Evolutionary conservation across 2,888 invertebrate species (phyloP).

Genomic region (Cyrtodaria siliqua): DNA sequence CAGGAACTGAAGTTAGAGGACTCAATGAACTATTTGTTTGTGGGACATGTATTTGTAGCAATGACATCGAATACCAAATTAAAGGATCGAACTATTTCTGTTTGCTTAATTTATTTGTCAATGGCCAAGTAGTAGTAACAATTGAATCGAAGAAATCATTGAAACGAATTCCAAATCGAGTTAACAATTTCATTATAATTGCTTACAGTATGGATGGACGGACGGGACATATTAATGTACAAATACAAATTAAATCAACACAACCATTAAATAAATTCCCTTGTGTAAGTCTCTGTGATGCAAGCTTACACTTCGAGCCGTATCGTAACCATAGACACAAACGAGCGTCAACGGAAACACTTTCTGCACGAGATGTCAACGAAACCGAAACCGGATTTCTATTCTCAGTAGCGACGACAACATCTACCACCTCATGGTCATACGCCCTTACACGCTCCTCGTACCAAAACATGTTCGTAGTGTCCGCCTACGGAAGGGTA

Average conservation of each 20-base stretch:
- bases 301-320: background rate
- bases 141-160: conserved; percentile 25
- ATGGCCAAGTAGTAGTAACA: conserved; percentile 36
- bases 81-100: conserved; percentile 40
- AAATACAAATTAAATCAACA: conserved; percentile 10
- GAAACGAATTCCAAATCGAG: background rate
- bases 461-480: conserved; percentile 44
- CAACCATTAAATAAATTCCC: background rate
- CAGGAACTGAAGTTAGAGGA: conserved; percentile 32
- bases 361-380: conserved; percentile 1
- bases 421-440: conserved; percentile 4
- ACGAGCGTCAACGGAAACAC: conserved; percentile 19
- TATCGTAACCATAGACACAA: background rate
- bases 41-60: conserved; percentile 4
- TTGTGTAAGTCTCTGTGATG: background rate
- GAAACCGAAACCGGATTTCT: conserved; percentile 50
- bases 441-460: conserved; percentile 41
- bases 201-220: conserved; percentile 28
- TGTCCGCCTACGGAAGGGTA: conserved; percentile 33
- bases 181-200: conserved; percentile 36
- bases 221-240: conserved; percentile 41
- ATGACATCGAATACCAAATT: conserved; percentile 45
- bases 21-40: conserved; percentile 45
- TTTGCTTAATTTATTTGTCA: conserved; percentile 28
- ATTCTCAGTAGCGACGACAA: conserved; percentile 14